Evolutionary conservation across 2,113 vertebrate genomes (phyloP).

Genomic region (Athene noctua): DNA sequence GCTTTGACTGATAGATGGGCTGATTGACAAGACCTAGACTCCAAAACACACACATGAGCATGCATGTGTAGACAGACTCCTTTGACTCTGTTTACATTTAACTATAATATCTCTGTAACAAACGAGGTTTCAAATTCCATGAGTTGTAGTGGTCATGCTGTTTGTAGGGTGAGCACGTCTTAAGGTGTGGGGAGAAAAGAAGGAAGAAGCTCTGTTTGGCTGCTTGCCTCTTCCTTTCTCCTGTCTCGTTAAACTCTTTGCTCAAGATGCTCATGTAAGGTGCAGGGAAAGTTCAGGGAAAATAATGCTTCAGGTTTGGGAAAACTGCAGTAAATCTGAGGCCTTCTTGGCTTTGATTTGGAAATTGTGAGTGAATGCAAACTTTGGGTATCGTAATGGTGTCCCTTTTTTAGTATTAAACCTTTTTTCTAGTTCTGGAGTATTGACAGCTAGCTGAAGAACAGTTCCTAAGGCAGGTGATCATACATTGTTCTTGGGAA

Average conservation of each 20-base stretch:
- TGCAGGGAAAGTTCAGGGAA: not conserved
- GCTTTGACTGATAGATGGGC: not conserved
- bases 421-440: not conserved
- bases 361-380: not conserved
- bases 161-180: not conserved
- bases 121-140: not conserved
- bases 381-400: not conserved
- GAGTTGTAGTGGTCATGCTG: not conserved
- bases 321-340: not conserved
- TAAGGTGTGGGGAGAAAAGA: not conserved
- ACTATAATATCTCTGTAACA: not conserved
- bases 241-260: not conserved
- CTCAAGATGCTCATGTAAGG: not conserved
- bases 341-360: not conserved
- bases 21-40: not conserved
- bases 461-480: not conserved
- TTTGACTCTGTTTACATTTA: not conserved
- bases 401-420: not conserved
- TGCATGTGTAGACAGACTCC: not conserved
- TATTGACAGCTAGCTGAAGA: not conserved
- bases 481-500: not conserved
- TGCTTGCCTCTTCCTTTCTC: not conserved
- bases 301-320: not conserved
- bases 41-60: accelerated
- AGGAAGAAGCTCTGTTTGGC: not conserved